A percentile compares a stretch with the other conserved stretches of the same genome.
Evolutionary conservation across 2,797 vertebrate species (phyloP).

Genomic region (Alosa sapidissima): DNA sequence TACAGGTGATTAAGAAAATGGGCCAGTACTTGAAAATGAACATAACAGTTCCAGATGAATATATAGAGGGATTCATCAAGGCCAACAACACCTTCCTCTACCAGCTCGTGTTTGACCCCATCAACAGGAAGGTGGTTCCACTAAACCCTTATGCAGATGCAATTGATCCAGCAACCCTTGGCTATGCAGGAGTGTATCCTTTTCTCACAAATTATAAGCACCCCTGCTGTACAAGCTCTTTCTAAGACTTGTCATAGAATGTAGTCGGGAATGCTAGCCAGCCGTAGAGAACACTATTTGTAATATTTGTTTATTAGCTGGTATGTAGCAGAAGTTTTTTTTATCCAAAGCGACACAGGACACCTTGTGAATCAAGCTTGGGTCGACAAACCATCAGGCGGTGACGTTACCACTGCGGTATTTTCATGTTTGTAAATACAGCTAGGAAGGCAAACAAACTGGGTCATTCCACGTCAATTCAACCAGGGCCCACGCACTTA

Average conservation of each 20-base stretch:
- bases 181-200: constrained; percentile 95
- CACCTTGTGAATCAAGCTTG: too few relatives aligned
- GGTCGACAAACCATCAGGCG: too few relatives aligned
- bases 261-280: background rate
- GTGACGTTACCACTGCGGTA: too few relatives aligned
- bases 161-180: constrained; percentile 76
- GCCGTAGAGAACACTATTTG: background rate
- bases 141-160: constrained; percentile 86
- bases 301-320: background rate
- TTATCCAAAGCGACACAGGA: too few relatives aligned
- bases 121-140: constrained; percentile 84
- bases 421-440: too few relatives aligned
- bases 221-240: background rate
- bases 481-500: too few relatives aligned
- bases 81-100: constrained; percentile 98
- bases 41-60: constrained; percentile 84
- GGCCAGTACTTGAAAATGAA: constrained; percentile 94
- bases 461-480: too few relatives aligned
- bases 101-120: constrained; percentile 94
- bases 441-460: too few relatives aligned
- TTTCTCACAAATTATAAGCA: constrained; percentile 35
- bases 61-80: constrained; percentile 86
- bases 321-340: too few relatives aligned
- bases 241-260: background rate
- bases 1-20: constrained; percentile 94